phyloP scores from a whole-genome alignment of 2,113 vertebrate species.

The Chunga burmeisteri region DNA sequence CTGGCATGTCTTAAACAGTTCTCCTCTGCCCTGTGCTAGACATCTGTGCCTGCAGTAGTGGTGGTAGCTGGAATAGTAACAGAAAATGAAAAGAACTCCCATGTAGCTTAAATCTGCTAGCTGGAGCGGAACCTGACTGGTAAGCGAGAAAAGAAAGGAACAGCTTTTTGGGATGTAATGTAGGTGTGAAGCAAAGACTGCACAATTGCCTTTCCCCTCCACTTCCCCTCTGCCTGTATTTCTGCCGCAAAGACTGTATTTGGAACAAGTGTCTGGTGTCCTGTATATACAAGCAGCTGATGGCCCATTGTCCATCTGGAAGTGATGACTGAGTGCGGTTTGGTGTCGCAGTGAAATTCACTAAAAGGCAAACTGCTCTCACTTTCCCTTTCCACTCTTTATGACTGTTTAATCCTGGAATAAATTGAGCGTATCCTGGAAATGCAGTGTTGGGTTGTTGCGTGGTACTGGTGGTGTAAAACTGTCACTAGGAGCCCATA shows the following conservation, averaged over 20 bases:
- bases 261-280: background rate
- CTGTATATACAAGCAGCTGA: background rate
- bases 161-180: background rate
- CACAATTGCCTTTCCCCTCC: background rate
- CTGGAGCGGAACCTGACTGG: background rate
- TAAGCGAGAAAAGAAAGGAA: background rate
- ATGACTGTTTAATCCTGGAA: background rate
- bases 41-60: background rate
- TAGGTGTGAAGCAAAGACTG: background rate
- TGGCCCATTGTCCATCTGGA: background rate
- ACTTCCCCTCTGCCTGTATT: rapidly evolving
- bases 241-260: background rate
- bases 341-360: background rate
- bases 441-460: background rate
- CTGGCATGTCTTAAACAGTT: background rate
- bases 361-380: background rate
- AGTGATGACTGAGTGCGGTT: background rate
- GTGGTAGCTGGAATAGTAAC: background rate
- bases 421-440: background rate
- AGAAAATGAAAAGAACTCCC: background rate
- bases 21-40: background rate
- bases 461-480: background rate
- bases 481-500: background rate
- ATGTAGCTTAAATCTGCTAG: background rate
- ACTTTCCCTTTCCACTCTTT: background rate